Percentiles rank a stretch among this genome's conserved stretches.
These are phyloP conservation scores for Oncorhynchus keta DNA, from an alignment of 2,113 vertebrate species.

Conservation along the genomic window DNA sequence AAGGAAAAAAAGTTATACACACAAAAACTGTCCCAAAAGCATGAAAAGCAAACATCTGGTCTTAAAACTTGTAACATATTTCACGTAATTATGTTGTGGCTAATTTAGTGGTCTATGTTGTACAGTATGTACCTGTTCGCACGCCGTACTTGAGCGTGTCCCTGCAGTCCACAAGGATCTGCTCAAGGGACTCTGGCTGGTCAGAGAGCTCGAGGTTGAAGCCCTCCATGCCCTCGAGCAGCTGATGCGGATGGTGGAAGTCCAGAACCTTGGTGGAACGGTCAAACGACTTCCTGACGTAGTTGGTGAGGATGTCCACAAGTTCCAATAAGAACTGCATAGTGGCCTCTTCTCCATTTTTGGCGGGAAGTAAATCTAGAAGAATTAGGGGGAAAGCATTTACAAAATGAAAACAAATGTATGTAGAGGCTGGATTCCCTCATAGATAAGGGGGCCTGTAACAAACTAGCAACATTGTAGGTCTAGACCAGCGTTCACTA, in stretches of 20 bases:
- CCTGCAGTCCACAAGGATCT: conserved; percentile 98
- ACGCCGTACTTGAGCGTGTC: conserved; percentile 97
- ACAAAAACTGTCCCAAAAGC: too few relatives aligned
- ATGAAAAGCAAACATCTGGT: too few relatives aligned
- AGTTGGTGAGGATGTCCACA: conserved; percentile 95
- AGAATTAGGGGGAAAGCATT: background rate
- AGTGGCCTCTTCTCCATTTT: conserved; percentile 96
- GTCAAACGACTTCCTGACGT: conserved; percentile 95
- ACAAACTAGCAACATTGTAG: too few relatives aligned
- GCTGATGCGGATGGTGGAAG: conserved; percentile 97
- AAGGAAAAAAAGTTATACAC: too few relatives aligned
- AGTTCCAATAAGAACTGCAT: conserved; percentile 94
- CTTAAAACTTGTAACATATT: too few relatives aligned
- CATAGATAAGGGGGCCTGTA: too few relatives aligned
- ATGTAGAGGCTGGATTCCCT: too few relatives aligned
- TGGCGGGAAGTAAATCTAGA: conserved; percentile 93
- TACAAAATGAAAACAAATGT: background rate
- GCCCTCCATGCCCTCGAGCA: conserved; percentile 96
- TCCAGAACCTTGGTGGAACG: conserved; percentile 98
- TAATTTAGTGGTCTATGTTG: too few relatives aligned
- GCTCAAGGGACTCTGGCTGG: conserved; percentile 96
- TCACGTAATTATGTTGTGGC: too few relatives aligned
- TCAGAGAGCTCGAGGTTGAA: conserved; percentile 97
- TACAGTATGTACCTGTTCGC: conserved; percentile 82
- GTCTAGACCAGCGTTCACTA: too few relatives aligned